A percentile compares a stretch with the other conserved stretches of the same genome.
Conservation (phyloP, 92 coral and sea anemone genomes). For the Epizoanthus illoricatus region DNA sequence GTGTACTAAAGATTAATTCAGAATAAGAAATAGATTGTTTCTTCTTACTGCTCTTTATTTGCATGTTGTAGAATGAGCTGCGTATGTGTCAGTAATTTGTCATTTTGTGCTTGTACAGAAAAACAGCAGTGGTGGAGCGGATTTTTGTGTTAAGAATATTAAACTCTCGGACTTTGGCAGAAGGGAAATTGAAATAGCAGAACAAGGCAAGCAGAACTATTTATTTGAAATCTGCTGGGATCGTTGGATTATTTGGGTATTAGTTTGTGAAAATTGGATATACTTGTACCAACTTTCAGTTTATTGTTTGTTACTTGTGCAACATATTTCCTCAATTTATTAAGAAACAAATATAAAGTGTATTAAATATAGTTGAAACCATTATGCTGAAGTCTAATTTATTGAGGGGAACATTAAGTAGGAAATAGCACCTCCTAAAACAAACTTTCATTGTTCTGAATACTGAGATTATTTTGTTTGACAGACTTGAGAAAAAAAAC, state of each 20-base stretch:
- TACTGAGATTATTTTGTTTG: no score
- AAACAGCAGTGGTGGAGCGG: constrained; percentile 95
- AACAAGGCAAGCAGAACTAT: constrained; percentile 93
- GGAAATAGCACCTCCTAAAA: no score
- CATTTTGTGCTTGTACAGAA: constrained; percentile 72
- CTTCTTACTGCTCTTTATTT: background rate
- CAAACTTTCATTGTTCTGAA: no score
- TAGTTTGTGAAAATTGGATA: background rate
- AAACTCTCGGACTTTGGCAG: constrained; percentile 99
- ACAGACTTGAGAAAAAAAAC: no score
- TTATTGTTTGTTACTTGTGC: constrained; percentile 13
- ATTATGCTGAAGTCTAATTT: constrained; percentile 5
- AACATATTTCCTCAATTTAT: constrained; percentile 1
- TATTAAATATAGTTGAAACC: background rate
- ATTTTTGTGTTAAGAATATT: constrained; percentile 99
- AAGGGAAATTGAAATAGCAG: constrained; percentile 99
- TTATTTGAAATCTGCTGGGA: constrained; percentile 41
- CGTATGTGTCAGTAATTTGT: constrained; percentile 41
- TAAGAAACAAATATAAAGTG: background rate
- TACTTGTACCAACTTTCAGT: background rate
- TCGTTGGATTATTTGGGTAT: constrained; percentile 25
- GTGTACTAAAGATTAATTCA: background rate
- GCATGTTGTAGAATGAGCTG: constrained; percentile 6
- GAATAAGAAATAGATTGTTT: background rate
- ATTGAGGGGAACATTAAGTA: no score